phyloP scores from a whole-genome alignment of 2,888 invertebrate genomes.

The Lottia scabra region DNA sequence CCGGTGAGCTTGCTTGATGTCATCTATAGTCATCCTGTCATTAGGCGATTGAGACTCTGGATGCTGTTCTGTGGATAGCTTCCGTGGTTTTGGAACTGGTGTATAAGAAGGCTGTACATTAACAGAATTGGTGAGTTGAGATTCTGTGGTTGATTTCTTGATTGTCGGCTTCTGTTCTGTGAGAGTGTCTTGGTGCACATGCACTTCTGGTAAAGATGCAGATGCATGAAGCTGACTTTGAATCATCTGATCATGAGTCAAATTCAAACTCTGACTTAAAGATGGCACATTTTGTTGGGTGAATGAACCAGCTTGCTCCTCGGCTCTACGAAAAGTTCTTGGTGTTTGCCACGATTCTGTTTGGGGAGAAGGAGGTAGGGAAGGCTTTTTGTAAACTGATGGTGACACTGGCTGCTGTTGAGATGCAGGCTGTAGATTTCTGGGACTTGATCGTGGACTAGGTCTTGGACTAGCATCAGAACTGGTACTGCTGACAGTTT shows the following conservation, averaged over 20 bases:
- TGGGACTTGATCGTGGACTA: conserved; percentile 31
- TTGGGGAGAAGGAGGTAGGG: background rate
- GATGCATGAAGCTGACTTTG: conserved; percentile 16
- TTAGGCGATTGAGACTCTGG: background rate
- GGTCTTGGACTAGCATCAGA: conserved; percentile 37
- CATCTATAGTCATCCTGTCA: background rate
- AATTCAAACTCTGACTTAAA: conserved; percentile 25
- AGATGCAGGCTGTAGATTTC: conserved; percentile 23
- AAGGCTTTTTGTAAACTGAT: background rate
- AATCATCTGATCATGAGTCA: conserved; percentile 20
- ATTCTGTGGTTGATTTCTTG: conserved; percentile 19
- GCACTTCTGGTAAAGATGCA: conserved; percentile 32
- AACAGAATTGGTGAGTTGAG: conserved; percentile 3
- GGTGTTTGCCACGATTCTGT: background rate
- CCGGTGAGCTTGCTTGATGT: background rate
- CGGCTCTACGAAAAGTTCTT: conserved; percentile 20
- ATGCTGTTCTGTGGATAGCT: background rate
- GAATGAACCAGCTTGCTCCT: conserved; percentile 18
- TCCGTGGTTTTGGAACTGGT: background rate
- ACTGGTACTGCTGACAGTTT: conserved; percentile 21
- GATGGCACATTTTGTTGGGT: conserved; percentile 20
- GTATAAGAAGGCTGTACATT: background rate
- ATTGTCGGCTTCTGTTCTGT: conserved; percentile 31
- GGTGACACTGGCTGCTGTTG: background rate
- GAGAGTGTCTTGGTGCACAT: conserved; percentile 27